Base-by-base conservation (phyloP, 2,113 vertebrate genomes). In the Meles meles region DNA sequence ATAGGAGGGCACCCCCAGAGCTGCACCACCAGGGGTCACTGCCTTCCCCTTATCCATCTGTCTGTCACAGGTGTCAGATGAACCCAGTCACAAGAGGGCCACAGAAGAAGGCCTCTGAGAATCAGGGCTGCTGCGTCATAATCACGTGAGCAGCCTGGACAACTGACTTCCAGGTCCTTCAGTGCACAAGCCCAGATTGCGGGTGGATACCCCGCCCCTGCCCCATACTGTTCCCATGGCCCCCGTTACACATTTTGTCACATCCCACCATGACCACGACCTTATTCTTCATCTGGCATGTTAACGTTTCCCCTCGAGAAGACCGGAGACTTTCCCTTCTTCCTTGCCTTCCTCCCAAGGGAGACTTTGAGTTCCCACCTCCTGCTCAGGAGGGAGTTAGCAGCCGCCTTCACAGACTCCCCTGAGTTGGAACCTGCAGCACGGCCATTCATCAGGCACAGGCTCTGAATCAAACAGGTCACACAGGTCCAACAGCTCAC, bases 401-500 rank as follows among this genome's bases (percentile, higher is more conserved):
- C 34, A 74, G 69, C 14, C 79, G 21, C 11, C 21, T 13, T 79
- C 17, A 27, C 23, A 12, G 2, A 2, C 25, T 27, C 76, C 10
- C 49, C 93, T 29, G 77, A 63, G 18, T 4, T 8, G 42, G 82
- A 91, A 65, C 81, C 59, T 52, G 37, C 34, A 27, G 29, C 57
- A 29, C 15, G 21, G 34, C 20, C 97, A 47, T 74, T 96, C 80
- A 69, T 93, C 92, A 79, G 83, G 61, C 94, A 71, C 84, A 81
- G 21, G 67, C 77, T 92, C 49, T 2, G 5, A 96, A 93, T 94
- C 27, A 88, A 97, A 96, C 79, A 93, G 39, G 71, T 93, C 93
- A 93, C 44, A 4, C n/a, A 25, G 21, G 59, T 25, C 59, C 59
- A 97, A 95, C 74, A 93, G 39, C 63, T 93, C 93, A 95, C 44